A percentile compares a stretch with the other conserved stretches of the same genome.
phyloP scores from a whole-genome alignment of 2,113 vertebrate species.

The Lampris incognitus region DNA sequence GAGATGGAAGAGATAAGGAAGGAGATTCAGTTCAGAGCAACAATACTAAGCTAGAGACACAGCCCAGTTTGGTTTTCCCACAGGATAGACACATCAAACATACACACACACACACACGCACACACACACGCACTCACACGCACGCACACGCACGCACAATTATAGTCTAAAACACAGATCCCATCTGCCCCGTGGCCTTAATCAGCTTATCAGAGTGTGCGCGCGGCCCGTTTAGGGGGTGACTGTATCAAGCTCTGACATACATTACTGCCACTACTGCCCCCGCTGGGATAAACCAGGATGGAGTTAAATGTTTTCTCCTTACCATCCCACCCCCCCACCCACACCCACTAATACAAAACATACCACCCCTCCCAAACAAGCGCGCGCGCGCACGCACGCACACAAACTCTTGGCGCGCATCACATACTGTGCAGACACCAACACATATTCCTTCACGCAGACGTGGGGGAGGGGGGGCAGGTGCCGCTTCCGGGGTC shows the following conservation, averaged over 20 bases:
- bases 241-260: conserved; percentile 62
- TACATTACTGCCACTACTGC: conserved; percentile 45
- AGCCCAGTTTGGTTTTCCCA: conserved; percentile 72
- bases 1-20: conserved; percentile 30
- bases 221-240: conserved; percentile 37
- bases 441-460: no score
- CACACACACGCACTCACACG: conserved; percentile 33
- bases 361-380: neutral
- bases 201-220: conserved; percentile 74
- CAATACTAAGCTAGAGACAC: conserved; percentile 61
- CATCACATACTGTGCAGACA: no score
- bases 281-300: conserved; percentile 32
- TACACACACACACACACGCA: conserved; percentile 16
- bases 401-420: neutral
- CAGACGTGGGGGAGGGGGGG: no score
- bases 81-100: conserved; percentile 44
- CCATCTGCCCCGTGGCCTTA: conserved; percentile 71
- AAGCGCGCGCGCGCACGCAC: conserved; percentile 5
- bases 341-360: neutral
- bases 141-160: conserved; percentile 33
- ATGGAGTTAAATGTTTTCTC: neutral
- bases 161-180: conserved; percentile 62
- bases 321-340: neutral
- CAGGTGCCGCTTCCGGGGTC: no score
- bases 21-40: conserved; percentile 17